Percentiles rank a stretch among this genome's conserved stretches.
Evolutionary conservation across 2,888 invertebrate genomes (phyloP).

Genomic region (Geophilus truncorum): DNA sequence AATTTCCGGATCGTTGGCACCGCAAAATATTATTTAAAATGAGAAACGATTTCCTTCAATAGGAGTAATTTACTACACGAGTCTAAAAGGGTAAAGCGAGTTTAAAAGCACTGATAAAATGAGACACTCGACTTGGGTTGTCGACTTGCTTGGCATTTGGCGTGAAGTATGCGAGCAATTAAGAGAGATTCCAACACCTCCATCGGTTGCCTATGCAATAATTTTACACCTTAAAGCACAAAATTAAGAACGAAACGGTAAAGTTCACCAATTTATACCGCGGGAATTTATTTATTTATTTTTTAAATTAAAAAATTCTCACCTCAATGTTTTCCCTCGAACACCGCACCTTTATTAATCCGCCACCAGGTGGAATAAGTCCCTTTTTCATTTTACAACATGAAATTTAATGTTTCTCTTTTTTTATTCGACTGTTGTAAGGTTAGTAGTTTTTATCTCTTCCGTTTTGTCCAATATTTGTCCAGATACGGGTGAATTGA

Average conservation of each 20-base stretch:
- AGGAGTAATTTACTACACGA: neutral
- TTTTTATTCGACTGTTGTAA: neutral
- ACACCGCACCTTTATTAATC: too few relatives aligned
- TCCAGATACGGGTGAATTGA: conserved; percentile 16
- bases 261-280: neutral
- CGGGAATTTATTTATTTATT: neutral
- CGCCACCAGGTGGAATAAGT: too few relatives aligned
- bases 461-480: conserved; percentile 9
- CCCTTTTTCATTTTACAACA: neutral
- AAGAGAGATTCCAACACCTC: conserved; percentile 18
- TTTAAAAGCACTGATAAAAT: neutral
- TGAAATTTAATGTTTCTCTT: neutral
- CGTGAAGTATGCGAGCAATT: conserved; percentile 22
- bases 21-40: neutral
- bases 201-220: conserved; percentile 5
- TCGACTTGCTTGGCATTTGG: conserved; percentile 10
- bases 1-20: too few relatives aligned
- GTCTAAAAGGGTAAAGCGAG: conserved; percentile 1
- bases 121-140: neutral
- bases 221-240: neutral
- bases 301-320: neutral
- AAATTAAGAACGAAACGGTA: neutral
- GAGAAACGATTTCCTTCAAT: neutral
- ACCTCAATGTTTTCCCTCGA: too few relatives aligned
- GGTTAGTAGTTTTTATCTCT: neutral